These are phyloP conservation scores for Gorsachius magnificus DNA, from an alignment of 2,797 vertebrate genomes.

Conservation along the genomic window DNA sequence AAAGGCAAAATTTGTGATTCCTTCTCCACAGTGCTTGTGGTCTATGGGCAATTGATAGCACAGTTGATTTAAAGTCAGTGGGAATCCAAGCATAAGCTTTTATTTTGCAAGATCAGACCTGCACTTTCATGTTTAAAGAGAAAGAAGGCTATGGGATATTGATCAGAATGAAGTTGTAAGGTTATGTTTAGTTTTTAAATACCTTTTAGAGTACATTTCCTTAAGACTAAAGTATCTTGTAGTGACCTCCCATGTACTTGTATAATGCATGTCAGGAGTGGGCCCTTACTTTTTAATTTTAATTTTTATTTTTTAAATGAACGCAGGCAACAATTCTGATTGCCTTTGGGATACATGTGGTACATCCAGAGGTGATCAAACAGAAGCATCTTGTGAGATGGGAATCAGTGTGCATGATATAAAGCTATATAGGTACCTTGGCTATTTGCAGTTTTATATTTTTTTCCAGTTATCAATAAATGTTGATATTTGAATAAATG, in stretches of 20 bases:
- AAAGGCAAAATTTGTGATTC: neutral
- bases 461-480: neutral
- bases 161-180: neutral
- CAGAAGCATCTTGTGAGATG: neutral
- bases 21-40: neutral
- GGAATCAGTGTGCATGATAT: neutral
- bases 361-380: neutral
- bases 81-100: neutral
- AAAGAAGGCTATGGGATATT: neutral
- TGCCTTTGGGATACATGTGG: neutral
- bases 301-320: neutral
- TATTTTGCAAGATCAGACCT: neutral
- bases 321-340: neutral
- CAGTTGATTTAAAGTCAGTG: neutral
- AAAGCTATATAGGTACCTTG: neutral
- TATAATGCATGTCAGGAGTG: neutral
- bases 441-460: neutral
- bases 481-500: neutral
- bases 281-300: neutral
- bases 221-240: neutral
- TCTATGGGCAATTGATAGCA: neutral
- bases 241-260: neutral
- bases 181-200: neutral
- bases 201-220: neutral
- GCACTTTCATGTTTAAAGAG: neutral